These are phyloP conservation scores for Calliphora vomitoria DNA, from an alignment of 2,888 invertebrate species.

Conservation along the genomic window DNA sequence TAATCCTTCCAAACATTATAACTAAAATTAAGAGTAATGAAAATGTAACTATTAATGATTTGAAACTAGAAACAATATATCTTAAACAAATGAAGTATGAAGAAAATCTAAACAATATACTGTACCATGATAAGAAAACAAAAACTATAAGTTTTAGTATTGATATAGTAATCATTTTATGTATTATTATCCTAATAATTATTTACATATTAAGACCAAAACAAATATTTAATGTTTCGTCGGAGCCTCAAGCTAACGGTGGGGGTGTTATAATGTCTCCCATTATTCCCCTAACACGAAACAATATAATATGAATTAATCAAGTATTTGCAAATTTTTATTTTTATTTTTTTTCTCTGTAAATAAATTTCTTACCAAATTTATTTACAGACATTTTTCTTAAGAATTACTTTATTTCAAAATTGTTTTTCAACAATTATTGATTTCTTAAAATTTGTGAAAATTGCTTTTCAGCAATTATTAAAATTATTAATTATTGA, in stretches of 20 bases:
- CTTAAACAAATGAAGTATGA: constrained; percentile 49
- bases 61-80: constrained; percentile 51
- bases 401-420: no score
- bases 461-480: no score
- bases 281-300: no score
- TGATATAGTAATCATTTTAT: constrained; percentile 46
- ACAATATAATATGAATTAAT: background rate
- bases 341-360: no score
- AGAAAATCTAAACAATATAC: constrained; percentile 38
- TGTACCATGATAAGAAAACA: constrained; percentile 34
- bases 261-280: constrained; percentile 21
- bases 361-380: no score
- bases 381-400: no score
- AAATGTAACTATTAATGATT: background rate
- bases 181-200: constrained; percentile 25
- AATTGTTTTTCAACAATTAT: no score
- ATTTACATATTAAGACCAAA: constrained; percentile 26
- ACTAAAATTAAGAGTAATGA: constrained; percentile 49
- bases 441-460: no score
- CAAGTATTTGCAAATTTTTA: no score
- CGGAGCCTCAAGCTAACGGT: constrained; percentile 58
- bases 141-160: constrained; percentile 42
- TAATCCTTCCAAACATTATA: constrained; percentile 63
- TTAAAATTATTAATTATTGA: no score
- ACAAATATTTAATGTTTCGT: constrained; percentile 38